Conservation (phyloP, 2,888 invertebrate species). For the Drosophila borborema region DNA sequence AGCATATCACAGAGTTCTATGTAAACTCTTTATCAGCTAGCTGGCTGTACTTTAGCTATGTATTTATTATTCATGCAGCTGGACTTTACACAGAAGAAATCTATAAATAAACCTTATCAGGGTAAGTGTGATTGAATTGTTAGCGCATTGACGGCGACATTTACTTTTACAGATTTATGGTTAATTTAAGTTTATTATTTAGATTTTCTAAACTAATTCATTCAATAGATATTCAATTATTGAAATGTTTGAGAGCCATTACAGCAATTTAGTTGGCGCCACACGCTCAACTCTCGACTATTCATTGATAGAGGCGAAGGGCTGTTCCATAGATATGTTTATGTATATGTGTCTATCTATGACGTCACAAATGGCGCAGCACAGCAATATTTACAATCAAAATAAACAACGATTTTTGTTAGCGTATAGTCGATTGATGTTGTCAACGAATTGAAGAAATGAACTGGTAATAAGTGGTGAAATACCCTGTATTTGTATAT, state of each 20-base stretch:
- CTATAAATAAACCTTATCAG: constrained; percentile 33
- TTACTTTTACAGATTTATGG: not conserved
- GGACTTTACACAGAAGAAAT: constrained; percentile 1
- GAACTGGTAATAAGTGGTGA: fast-evolving
- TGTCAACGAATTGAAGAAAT: constrained; percentile 22
- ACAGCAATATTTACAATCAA: constrained; percentile 46
- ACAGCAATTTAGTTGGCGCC: constrained; percentile 22
- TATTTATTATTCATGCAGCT: constrained; percentile 11
- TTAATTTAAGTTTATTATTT: not conserved
- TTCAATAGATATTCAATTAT: constrained; percentile 8
- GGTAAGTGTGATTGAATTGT: constrained; percentile 8
- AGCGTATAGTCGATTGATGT: constrained; percentile 18
- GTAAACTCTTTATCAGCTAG: constrained; percentile 11
- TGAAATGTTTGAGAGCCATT: constrained; percentile 4
- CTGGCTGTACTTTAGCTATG: not conserved
- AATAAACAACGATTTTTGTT: constrained; percentile 13
- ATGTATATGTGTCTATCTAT: constrained; percentile 8
- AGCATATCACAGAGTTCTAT: not conserved
- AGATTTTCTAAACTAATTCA: not conserved
- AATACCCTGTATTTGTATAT: constrained; percentile 28
- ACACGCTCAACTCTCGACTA: constrained; percentile 16
- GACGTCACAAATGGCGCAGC: constrained; percentile 61
- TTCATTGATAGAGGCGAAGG: constrained; percentile 22
- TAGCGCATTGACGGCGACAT: not conserved
- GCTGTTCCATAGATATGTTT: constrained; percentile 5